phyloP scores from a whole-genome alignment of 2,888 invertebrate genomes.

The Lithophane leautieri region DNA sequence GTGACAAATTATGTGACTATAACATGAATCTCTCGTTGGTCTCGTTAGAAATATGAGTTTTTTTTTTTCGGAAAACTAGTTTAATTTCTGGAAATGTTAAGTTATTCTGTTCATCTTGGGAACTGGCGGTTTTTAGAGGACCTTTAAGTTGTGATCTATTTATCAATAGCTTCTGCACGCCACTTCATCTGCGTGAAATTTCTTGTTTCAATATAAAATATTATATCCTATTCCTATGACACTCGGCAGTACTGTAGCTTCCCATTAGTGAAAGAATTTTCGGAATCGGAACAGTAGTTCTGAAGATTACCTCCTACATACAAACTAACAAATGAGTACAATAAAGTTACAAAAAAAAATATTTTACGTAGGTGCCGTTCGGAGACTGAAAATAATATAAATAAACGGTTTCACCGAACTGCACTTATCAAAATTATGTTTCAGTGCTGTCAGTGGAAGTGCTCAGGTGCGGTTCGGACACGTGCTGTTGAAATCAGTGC shows the following conservation, averaged over 20 bases:
- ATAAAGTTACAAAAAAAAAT: too few relatives aligned
- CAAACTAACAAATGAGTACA: neutral
- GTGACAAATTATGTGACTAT: conserved; percentile 60
- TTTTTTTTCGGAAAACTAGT: conserved; percentile 14
- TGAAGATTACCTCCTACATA: neutral
- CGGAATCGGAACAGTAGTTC: neutral
- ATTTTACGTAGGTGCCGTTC: too few relatives aligned
- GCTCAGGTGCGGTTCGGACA: too few relatives aligned
- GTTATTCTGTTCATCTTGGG: neutral
- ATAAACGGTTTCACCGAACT: too few relatives aligned
- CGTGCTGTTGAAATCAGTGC: too few relatives aligned
- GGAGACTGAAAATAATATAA: too few relatives aligned
- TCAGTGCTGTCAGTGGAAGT: too few relatives aligned
- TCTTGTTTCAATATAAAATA: neutral
- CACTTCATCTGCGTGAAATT: neutral
- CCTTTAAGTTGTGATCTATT: too few relatives aligned
- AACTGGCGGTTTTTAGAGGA: neutral
- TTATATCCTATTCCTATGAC: neutral
- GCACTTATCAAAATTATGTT: too few relatives aligned
- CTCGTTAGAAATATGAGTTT: conserved; percentile 31
- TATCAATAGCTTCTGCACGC: neutral
- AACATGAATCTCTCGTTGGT: conserved; percentile 28
- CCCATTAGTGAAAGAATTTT: neutral
- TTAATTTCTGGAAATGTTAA: conserved; percentile 2
- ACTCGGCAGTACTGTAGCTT: too few relatives aligned